Percentiles rank a stretch among this genome's conserved stretches.
These are phyloP conservation scores for Ceratothoa steindachneri DNA, from an alignment of 2,888 invertebrate genomes.

Conservation along the genomic window DNA sequence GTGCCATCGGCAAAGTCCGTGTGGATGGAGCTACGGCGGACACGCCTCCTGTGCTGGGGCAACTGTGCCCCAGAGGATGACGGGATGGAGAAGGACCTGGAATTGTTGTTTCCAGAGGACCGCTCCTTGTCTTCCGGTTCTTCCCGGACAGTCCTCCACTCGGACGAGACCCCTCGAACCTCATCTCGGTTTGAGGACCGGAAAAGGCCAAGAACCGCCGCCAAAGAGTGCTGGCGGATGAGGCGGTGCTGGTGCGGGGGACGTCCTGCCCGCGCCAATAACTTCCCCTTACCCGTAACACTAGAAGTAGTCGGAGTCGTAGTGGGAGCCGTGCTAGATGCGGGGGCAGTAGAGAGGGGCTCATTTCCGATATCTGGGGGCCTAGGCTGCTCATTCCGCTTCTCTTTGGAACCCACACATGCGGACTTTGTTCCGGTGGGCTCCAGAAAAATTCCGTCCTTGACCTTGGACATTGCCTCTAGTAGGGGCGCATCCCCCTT, in stretches of 20 bases:
- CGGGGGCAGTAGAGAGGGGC: not conserved
- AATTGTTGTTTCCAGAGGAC: constrained; percentile 33
- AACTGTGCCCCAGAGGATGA: constrained; percentile 33
- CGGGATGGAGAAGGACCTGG: constrained; percentile 36
- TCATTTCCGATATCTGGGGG: not conserved
- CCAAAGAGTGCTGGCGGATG: constrained; percentile 44
- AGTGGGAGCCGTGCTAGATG: not conserved
- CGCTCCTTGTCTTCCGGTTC: constrained; percentile 30
- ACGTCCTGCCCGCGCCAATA: constrained; percentile 15
- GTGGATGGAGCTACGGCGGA: constrained; percentile 38
- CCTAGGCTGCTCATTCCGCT: not conserved
- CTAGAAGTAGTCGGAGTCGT: not conserved
- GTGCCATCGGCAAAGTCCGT: constrained; percentile 24
- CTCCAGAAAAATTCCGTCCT: too few relatives aligned
- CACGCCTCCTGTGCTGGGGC: constrained; percentile 47
- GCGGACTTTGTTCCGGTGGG: too few relatives aligned
- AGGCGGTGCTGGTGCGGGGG: constrained; percentile 37
- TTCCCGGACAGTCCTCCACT: constrained; percentile 28
- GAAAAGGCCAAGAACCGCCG: constrained; percentile 38
- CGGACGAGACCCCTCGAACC: not conserved
- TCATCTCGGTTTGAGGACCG: not conserved
- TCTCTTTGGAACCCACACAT: too few relatives aligned
- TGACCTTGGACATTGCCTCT: too few relatives aligned
- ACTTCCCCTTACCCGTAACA: constrained; percentile 1
- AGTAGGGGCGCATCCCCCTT: too few relatives aligned